Evolutionary conservation across 2,113 vertebrate genomes (phyloP).

Genomic region (Sceloporus undulatus): DNA sequence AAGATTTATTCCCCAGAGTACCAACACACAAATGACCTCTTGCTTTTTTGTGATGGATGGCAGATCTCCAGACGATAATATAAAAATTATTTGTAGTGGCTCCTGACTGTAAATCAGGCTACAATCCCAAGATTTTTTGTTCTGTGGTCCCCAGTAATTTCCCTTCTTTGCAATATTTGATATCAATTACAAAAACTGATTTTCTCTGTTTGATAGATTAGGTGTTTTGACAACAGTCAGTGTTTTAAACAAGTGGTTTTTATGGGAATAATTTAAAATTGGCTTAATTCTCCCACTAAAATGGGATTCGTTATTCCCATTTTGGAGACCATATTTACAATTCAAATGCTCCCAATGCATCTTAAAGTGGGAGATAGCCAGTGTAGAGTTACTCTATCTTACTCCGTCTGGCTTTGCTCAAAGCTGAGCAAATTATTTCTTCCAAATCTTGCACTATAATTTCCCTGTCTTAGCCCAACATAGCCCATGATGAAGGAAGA

Average conservation of each 20-base stretch:
- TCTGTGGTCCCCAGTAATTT: background rate
- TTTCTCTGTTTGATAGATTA: background rate
- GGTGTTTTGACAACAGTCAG: background rate
- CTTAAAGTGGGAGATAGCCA: too few relatives aligned
- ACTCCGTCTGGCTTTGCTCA: too few relatives aligned
- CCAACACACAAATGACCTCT: background rate
- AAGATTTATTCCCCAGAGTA: conserved; percentile 8
- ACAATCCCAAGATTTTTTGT: background rate
- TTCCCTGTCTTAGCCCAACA: too few relatives aligned
- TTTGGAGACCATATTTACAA: background rate
- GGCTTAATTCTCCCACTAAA: background rate
- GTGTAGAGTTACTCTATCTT: too few relatives aligned
- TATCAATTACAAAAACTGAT: background rate
- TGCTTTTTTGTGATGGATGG: background rate
- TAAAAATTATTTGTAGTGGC: conserved; percentile 8
- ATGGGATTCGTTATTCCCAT: background rate
- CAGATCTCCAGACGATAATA: conserved; percentile 26
- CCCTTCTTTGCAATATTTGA: background rate
- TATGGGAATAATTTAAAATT: background rate
- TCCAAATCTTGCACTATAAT: too few relatives aligned
- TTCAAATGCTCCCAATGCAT: too few relatives aligned
- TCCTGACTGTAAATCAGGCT: background rate
- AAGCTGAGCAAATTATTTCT: too few relatives aligned
- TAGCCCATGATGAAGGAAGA: too few relatives aligned
- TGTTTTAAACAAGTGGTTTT: background rate